Conservation (phyloP, 64 coral and sea anemone genomes). For the Astreopora myriophthalma region DNA sequence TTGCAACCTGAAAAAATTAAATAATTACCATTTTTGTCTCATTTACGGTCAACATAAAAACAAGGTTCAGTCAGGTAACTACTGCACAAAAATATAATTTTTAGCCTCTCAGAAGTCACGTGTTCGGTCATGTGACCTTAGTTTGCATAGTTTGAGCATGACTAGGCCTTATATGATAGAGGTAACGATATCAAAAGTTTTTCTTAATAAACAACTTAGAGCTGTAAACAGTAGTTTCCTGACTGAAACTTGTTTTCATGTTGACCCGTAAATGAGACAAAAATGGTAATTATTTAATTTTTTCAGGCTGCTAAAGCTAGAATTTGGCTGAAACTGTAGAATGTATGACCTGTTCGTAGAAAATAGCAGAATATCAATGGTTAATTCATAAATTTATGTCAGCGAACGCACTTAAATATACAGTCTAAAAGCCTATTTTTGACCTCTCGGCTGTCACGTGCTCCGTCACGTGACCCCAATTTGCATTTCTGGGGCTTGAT, state of each 20-base stretch:
- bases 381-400: not conserved
- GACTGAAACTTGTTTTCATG: slow-evolving; percentile 5
- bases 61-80: not conserved
- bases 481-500: not conserved
- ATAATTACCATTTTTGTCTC: slow-evolving; percentile 18
- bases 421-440: slow-evolving; percentile 14
- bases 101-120: not conserved
- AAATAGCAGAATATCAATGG: slow-evolving; percentile 39
- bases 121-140: not conserved
- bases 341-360: not conserved
- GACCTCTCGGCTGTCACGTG: not conserved
- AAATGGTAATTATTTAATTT: slow-evolving; percentile 17
- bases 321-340: not conserved
- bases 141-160: not conserved
- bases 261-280: not conserved
- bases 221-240: not conserved
- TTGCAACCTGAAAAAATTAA: not conserved
- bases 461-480: slow-evolving; percentile 1
- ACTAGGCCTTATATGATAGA: not conserved
- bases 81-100: not conserved
- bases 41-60: slow-evolving; percentile 27
- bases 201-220: not conserved
- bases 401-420: not conserved
- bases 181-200: slow-evolving; percentile 7
- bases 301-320: not conserved